Base-by-base conservation (phyloP, 2,797 vertebrate species). In the Falco naumanni region DNA sequence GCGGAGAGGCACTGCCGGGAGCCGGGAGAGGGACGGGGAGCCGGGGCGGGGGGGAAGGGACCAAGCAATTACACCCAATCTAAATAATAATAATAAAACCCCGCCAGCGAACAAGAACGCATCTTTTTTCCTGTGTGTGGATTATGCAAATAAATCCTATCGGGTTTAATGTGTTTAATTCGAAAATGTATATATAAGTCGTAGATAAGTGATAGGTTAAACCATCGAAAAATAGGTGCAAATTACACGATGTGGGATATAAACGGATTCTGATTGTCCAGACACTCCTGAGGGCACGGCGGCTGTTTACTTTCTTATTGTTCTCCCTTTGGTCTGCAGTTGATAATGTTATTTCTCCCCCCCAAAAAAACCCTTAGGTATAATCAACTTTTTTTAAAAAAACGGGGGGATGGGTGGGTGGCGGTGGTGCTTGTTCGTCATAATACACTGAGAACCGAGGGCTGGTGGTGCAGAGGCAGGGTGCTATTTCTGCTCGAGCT, bases 191-290 rank as follows among this genome's bases (percentile, higher is more conserved):
- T 82, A 69, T 83, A 81, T 78, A 96, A 93, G 92, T 69, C 87
- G 37, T 12, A 28, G 76, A 86, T 84, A 95, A 96, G 91, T 90
- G 95, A 90, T 71, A 93, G 95, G 94, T 97, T 94, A 97, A 96
- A 86, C 54, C 39, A 70, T 15, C 16, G 74, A 74, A 84, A 97
- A 96, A 97, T 65, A 94, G 95, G 90, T 92, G 92, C 83, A 81
- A 96, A 97, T 96, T 92, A 93, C 37, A 84, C 93, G 93, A 87
- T 92, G 94, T 56, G 91, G 70, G 76, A n/a, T 93, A 84, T 82
- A 92, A 95, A 93, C 53, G 74, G 90, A 65, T 91, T 87, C 71
- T 93, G 95, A 95, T 93, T 95, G 97, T 95, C 93, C 97, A 90
- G 91, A 86, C 75, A 16, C 88, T 93, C 82, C 60, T 33, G 87